These are phyloP conservation scores for Sitophilus oryzae DNA, from an alignment of 1,140 invertebrate genomes.

Conservation along the genomic window DNA sequence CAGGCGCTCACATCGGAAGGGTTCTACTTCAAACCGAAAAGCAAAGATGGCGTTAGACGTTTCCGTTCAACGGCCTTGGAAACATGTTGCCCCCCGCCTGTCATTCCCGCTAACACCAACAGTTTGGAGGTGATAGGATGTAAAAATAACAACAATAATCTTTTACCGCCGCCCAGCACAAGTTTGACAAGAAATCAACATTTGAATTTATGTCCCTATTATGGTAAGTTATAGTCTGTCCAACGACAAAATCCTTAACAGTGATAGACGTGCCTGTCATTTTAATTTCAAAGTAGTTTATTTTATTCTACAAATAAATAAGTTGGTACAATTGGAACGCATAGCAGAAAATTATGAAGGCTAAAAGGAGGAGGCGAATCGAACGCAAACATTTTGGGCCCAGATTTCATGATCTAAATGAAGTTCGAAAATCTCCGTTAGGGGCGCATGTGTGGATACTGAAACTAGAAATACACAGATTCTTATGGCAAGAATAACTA, in stretches of 20 bases:
- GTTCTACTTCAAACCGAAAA: conserved; percentile 38
- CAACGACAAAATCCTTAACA: too few species aligned
- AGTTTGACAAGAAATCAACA: conserved; percentile 59
- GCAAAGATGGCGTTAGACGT: conserved; percentile 47
- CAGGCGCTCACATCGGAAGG: conserved; percentile 37
- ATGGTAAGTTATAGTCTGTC: too few species aligned
- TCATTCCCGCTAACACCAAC: conserved; percentile 58
- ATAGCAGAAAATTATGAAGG: too few species aligned
- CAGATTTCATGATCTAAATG: too few species aligned
- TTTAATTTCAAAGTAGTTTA: too few species aligned
- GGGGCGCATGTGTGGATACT: background rate
- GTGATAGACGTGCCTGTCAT: too few species aligned
- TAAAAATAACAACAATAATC: conserved; percentile 53
- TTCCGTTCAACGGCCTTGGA: conserved; percentile 63
- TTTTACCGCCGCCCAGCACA: conserved; percentile 53
- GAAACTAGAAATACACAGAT: background rate
- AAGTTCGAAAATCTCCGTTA: too few species aligned
- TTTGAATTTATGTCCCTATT: conserved; percentile 62
- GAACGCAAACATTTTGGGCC: too few species aligned
- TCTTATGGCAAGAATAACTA: background rate
- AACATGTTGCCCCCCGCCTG: conserved; percentile 57
- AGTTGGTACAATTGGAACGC: too few species aligned
- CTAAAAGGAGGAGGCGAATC: too few species aligned
- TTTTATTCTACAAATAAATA: too few species aligned
- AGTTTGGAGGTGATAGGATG: conserved; percentile 62